These are phyloP conservation scores for Anguilla japonica DNA, from an alignment of 2,113 vertebrate species.

Conservation along the genomic window DNA sequence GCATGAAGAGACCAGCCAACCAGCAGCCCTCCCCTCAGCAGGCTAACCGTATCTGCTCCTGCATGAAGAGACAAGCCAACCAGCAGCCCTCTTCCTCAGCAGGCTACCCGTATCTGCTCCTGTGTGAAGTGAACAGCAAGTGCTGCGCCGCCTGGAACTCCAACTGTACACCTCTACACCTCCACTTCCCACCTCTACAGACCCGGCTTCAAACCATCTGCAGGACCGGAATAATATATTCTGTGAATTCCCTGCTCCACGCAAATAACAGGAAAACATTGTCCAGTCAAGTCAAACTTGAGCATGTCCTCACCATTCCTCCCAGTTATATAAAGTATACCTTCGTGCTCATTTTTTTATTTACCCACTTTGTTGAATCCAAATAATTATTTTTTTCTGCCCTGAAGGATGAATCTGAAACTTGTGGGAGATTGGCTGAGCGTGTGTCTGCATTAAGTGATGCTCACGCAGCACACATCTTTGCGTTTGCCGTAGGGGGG, in stretches of 20 bases:
- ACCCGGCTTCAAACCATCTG: background rate
- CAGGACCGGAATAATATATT: background rate
- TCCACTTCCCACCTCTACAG: background rate
- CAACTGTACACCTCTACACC: too few relatives aligned
- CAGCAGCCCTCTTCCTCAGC: too few relatives aligned
- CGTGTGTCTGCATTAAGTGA: background rate
- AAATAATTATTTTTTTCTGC: background rate
- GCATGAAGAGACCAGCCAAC: too few relatives aligned
- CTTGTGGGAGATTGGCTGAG: background rate
- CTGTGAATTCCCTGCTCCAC: background rate
- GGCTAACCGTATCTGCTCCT: too few relatives aligned
- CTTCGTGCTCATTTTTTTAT: background rate
- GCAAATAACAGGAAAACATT: background rate
- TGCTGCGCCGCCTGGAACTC: too few relatives aligned
- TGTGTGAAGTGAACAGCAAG: too few relatives aligned
- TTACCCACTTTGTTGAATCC: background rate
- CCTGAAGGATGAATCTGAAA: background rate
- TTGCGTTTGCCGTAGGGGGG: background rate
- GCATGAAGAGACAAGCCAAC: too few relatives aligned
- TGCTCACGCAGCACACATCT: background rate
- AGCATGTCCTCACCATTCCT: background rate
- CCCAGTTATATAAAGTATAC: background rate
- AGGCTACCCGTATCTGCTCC: too few relatives aligned
- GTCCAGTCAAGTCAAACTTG: background rate
- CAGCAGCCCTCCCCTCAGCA: too few relatives aligned